phyloP scores from a whole-genome alignment of 2,888 invertebrate species.

The Tachina fera region DNA sequence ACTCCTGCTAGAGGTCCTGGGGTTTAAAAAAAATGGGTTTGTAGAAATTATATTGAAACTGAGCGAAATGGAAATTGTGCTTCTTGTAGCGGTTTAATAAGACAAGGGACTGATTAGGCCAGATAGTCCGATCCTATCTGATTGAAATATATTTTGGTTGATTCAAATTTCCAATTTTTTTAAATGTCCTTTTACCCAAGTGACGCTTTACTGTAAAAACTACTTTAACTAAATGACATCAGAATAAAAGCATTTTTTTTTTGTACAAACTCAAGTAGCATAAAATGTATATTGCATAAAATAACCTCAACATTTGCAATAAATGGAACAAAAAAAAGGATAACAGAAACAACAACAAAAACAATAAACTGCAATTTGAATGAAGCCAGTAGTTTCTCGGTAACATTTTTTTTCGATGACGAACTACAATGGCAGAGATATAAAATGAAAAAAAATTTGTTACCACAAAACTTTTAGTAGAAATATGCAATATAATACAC shows the following conservation, averaged over 20 bases:
- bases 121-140: too few species aligned
- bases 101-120: too few species aligned
- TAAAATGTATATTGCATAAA: conserved; percentile 56
- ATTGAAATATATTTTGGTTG: too few species aligned
- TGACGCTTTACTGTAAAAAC: conserved; percentile 4
- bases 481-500: background rate
- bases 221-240: conserved; percentile 27
- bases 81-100: too few species aligned
- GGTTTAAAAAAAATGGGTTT: background rate
- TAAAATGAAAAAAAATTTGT: conserved; percentile 33
- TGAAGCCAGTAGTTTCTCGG: conserved; percentile 4
- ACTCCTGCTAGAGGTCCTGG: background rate
- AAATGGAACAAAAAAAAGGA: conserved; percentile 27
- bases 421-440: conserved; percentile 24
- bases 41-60: background rate
- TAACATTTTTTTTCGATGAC: conserved; percentile 12
- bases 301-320: conserved; percentile 53
- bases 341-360: conserved; percentile 3
- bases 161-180: too few species aligned
- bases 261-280: conserved; percentile 29
- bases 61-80: too few species aligned
- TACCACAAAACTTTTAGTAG: conserved; percentile 33
- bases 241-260: background rate
- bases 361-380: background rate
- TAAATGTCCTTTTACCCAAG: background rate